A percentile compares a stretch with the other conserved stretches of the same genome.
These are phyloP conservation scores for Apotomis capreana DNA, from an alignment of 2,888 invertebrate genomes.

Conservation along the genomic window DNA sequence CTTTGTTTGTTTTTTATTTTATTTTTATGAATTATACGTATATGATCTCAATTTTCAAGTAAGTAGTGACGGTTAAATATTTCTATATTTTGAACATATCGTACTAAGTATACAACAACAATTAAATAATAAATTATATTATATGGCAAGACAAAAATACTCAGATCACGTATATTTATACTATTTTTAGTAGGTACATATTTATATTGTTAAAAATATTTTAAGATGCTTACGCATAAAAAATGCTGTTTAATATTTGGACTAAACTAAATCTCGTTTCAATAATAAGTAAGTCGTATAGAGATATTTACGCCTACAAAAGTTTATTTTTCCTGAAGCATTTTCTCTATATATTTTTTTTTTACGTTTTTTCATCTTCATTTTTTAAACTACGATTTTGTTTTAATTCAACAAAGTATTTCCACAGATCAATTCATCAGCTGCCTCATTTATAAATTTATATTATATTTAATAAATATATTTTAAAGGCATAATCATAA, in stretches of 20 bases:
- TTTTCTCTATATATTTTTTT: no score
- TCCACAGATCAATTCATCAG: slow-evolving; percentile 6
- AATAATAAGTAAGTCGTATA: no score
- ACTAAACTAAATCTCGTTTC: no score
- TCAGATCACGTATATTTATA: neutral
- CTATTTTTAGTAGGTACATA: no score
- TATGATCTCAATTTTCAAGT: no score
- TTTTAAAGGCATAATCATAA: slow-evolving; percentile 57
- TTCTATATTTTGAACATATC: neutral
- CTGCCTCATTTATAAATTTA: slow-evolving; percentile 22
- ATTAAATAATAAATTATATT: neutral
- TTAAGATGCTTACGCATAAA: no score
- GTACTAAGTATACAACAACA: neutral
- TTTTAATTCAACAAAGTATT: neutral
- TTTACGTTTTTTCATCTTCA: no score
- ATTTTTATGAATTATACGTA: neutral
- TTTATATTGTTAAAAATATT: no score
- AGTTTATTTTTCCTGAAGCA: no score
- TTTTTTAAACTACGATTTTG: neutral
- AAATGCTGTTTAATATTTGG: no score
- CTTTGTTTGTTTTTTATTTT: neutral
- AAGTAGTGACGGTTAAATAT: no score
- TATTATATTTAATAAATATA: slow-evolving; percentile 45
- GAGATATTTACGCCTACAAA: no score
- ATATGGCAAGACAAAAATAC: slow-evolving; percentile 12